Evolutionary conservation across 2,888 invertebrate genomes (phyloP), one percentile per base, ranked within the genome.

Genomic region (Latrodectus elegans): DNA sequence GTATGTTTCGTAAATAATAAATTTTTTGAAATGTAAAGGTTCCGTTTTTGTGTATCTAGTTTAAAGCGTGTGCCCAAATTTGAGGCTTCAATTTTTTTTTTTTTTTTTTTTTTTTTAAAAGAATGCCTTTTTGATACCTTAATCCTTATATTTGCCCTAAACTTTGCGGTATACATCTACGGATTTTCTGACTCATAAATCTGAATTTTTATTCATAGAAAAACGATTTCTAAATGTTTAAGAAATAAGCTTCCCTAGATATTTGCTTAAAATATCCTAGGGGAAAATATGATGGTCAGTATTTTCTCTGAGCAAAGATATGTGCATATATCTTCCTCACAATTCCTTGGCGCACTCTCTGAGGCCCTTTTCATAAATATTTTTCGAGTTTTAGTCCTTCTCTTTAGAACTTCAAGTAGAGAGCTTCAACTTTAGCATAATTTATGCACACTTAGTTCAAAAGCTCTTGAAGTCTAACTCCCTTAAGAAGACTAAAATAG

Each of bases 361-460:
- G 53, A 70, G 55, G 73, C 73, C 78, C 68, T 75, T 68, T 76
- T 80, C 85, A 80, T 85, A 85, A 85, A 85, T 80, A 80, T 75
- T 75, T 74, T 80, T 80, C 85, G 9, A 68, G 74, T 65, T 80
- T 75, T 80, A 74, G 85, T 85, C 79, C 68, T 70, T 80, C 75
- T 49, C 55, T 71, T 17, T 38, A 51, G 55, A 78, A 84, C 22
- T 53, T 76, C 49, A 49, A 68, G 67, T 73, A 51, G 68, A 64
- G 68, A 85, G 76, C 70, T 85, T 85, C 67, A 49, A 53, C 67
- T 85, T 85, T 85, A 85, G 80, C 85, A 85, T 85, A 85, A 80
- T 85, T 80, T 85, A 85, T 85, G 85, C 80, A 60, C 70, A 26
- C 70, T 85, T 79, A 71, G 70, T 75, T 74, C 74, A 85, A 80